Conservation (phyloP, 1,140 invertebrate species). For the Tetranychus urticae region DNA sequence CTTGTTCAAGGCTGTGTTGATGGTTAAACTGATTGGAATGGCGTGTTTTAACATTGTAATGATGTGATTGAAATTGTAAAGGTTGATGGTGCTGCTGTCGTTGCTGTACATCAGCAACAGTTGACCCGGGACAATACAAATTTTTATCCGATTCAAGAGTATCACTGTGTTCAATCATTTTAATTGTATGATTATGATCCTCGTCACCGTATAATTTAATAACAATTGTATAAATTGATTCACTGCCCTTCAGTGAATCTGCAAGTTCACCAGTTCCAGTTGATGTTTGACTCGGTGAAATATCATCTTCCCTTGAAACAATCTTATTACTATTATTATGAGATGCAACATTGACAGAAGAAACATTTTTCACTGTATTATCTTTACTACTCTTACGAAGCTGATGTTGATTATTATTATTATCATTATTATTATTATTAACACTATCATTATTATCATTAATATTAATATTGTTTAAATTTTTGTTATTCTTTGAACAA, state of each 20-base stretch:
- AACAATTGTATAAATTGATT: slow-evolving; percentile 59
- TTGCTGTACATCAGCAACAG: not conserved
- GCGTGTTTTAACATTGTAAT: too few species aligned
- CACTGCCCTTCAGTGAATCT: slow-evolving; percentile 11
- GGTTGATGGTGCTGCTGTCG: not conserved
- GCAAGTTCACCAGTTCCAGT: not conserved
- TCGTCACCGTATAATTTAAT: slow-evolving; percentile 41
- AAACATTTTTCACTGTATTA: not conserved
- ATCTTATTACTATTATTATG: not conserved
- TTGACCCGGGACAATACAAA: not conserved
- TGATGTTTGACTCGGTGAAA: not conserved
- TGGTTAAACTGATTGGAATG: not conserved
- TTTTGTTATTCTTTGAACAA: not conserved
- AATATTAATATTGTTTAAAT: too few species aligned
- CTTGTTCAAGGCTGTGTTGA: not conserved
- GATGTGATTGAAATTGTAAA: too few species aligned
- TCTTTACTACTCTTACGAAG: not conserved
- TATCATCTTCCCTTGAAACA: not conserved
- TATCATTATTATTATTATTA: not conserved
- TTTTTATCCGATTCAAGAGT: not conserved
- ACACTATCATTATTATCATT: too few species aligned
- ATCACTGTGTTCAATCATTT: not conserved
- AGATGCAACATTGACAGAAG: not conserved
- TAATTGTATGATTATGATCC: not conserved
- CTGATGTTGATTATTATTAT: not conserved